Percentiles rank a stretch among this genome's conserved stretches.
These are phyloP conservation scores for Gallirallus australis DNA, from an alignment of 2,797 vertebrate genomes.

Conservation along the genomic window DNA sequence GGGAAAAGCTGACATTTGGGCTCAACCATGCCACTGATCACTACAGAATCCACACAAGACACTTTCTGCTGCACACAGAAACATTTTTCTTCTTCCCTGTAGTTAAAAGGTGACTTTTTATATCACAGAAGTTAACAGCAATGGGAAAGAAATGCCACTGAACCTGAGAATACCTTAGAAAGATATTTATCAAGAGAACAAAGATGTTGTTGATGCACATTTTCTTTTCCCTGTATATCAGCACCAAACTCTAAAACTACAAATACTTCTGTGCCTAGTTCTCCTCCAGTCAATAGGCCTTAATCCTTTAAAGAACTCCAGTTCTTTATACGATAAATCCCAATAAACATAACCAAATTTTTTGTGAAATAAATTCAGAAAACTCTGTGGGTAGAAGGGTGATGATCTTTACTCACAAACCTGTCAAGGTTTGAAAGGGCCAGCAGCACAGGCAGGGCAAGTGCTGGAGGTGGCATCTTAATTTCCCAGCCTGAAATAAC, in stretches of 20 bases:
- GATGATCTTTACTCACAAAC: background rate
- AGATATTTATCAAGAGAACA: background rate
- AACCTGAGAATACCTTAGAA: background rate
- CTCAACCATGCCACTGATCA: background rate
- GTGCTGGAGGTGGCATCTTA: background rate
- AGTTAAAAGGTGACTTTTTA: background rate
- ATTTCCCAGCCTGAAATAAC: background rate
- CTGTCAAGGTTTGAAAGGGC: background rate
- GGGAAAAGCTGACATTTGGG: background rate
- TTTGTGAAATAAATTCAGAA: background rate
- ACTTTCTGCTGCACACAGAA: background rate
- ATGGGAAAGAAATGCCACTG: background rate
- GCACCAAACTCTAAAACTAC: background rate
- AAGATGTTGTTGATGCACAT: background rate
- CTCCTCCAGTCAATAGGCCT: background rate
- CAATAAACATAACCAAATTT: background rate
- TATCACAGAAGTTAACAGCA: background rate
- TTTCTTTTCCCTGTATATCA: background rate
- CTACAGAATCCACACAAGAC: background rate
- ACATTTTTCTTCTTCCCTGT: background rate
- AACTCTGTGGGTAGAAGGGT: background rate
- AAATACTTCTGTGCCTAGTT: background rate
- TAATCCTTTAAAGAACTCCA: background rate
- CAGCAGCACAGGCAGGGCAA: background rate
- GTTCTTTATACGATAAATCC: background rate